These are phyloP conservation scores for Gibbula magus DNA, from an alignment of 2,888 invertebrate species.

Conservation along the genomic window DNA sequence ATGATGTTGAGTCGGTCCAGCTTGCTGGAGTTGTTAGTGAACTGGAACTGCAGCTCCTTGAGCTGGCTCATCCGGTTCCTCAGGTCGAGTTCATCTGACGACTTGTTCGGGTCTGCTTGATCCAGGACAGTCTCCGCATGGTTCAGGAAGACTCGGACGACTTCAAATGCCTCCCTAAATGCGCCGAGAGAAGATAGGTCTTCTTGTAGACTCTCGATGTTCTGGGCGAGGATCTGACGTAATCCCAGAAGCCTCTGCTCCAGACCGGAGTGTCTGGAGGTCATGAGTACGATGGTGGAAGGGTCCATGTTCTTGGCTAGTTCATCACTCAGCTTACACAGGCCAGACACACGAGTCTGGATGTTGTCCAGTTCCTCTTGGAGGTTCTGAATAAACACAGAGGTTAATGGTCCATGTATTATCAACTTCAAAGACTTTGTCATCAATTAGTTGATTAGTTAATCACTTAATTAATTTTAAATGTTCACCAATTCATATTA, in stretches of 20 bases:
- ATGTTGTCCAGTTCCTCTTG: conserved; percentile 63
- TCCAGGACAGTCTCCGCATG: conserved; percentile 56
- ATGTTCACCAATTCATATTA: no score
- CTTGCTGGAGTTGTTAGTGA: conserved; percentile 57
- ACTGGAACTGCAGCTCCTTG: conserved; percentile 59
- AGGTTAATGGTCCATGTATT: neutral
- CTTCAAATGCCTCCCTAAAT: conserved; percentile 62
- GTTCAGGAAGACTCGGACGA: conserved; percentile 61
- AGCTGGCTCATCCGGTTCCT: conserved; percentile 56
- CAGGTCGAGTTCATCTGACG: conserved; percentile 59
- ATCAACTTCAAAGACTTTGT: neutral
- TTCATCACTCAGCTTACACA: conserved; percentile 76
- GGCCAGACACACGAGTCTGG: conserved; percentile 61
- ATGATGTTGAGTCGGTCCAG: conserved; percentile 69
- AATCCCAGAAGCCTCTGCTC: conserved; percentile 64
- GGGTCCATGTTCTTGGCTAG: conserved; percentile 67
- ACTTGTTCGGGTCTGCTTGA: conserved; percentile 58
- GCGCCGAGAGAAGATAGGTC: conserved; percentile 57
- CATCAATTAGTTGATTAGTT: neutral
- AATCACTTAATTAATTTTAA: neutral
- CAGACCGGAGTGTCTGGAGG: conserved; percentile 63
- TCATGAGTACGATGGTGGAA: conserved; percentile 62
- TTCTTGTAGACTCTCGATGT: conserved; percentile 55
- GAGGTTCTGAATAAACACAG: conserved; percentile 58
- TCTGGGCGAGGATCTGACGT: conserved; percentile 61